These are phyloP conservation scores for Ginglymostoma cirratum DNA, from an alignment of 2,113 vertebrate genomes.

Conservation along the genomic window DNA sequence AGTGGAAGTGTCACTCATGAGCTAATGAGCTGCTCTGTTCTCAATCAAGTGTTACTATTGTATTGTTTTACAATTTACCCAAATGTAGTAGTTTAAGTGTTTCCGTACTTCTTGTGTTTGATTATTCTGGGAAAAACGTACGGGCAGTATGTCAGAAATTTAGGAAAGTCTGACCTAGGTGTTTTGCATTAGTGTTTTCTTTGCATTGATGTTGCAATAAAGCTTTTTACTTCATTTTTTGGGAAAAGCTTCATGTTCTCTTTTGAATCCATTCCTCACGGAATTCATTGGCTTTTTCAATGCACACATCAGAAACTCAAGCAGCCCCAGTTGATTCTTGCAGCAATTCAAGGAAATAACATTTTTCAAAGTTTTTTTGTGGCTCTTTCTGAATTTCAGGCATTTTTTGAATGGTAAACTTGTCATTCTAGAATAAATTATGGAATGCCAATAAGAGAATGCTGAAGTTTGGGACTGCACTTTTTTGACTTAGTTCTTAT, in stretches of 20 bases:
- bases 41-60: neutral
- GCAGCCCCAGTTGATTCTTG: neutral
- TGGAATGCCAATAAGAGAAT: neutral
- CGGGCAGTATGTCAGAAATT: no score
- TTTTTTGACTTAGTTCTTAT: neutral
- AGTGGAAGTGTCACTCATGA: neutral
- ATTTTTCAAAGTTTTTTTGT: neutral
- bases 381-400: neutral
- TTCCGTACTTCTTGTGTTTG: neutral
- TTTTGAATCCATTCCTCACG: neutral
- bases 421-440: neutral
- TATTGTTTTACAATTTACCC: neutral
- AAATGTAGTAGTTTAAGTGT: neutral
- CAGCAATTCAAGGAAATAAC: neutral
- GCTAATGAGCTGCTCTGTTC: neutral
- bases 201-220: neutral
- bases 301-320: neutral
- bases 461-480: neutral
- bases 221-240: neutral
- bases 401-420: neutral
- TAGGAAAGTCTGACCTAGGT: neutral
- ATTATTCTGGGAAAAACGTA: neutral
- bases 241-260: neutral
- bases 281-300: neutral
- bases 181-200: neutral